Evolutionary conservation across 2,888 invertebrate genomes (phyloP), one percentile per base, ranked within the genome.

Genomic region (Molorchus minor): DNA sequence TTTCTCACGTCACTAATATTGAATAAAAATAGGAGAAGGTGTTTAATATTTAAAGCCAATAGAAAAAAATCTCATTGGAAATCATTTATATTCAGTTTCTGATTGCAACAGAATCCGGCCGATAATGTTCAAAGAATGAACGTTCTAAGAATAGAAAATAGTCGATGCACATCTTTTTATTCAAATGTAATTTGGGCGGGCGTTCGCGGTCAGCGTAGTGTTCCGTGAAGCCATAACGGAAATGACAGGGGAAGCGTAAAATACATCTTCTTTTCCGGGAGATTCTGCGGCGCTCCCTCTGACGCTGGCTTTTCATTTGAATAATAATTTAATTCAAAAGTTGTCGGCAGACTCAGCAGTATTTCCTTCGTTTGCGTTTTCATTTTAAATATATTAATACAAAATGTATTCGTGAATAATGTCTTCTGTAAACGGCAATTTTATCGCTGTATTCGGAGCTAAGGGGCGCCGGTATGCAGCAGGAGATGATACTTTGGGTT

Each of bases 261-360:
- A 75, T 73, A 75, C 73, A 74, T 75, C 75, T 75, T 73, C 70
- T 72, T 75, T 74, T 73, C 74, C 71, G 69, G 69, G 66, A 65
- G 65, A 65, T 67, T 62, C 56, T 58, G 45, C 43, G 45, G 55
- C 61, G 51, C 67, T 60, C 62, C 70, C 62, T 63, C 67, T 63
- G 63, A 68, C 68, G 67, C 62, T 58, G 70, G 68, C 71, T 71
- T 74, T 75, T 75, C 75, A 75, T 77, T 76, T 76, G 75, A 76
- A 77, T 77, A 76, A 75, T 75, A 77, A 77, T 76, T 77, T 74
- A 72, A 74, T 75, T 75, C 70, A 65, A 72, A 75, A 74, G 71
- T 74, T 75, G 73, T 71, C 68, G 68, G 67, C 67, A 64, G 65
- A 64, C 61, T 68, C 66, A 63, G 67, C 70, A 70, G 71, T 74